A percentile compares a stretch with the other conserved stretches of the same genome.
Evolutionary conservation across 1,140 invertebrate genomes (phyloP).

Genomic region (Apis cerana): DNA sequence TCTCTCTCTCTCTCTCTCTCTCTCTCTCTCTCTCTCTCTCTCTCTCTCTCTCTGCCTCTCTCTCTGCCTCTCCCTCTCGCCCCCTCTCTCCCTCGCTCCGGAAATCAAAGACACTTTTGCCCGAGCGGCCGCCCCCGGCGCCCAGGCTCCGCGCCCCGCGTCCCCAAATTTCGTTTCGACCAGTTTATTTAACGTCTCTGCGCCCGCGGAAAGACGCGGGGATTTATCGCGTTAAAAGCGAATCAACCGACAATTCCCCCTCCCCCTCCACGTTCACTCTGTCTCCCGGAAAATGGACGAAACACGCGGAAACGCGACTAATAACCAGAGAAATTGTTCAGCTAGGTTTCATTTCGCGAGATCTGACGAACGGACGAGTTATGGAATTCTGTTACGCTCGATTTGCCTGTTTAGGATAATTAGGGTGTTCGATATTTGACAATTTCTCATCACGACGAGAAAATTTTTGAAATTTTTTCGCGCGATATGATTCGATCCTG

Average conservation of each 20-base stretch:
- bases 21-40: no score
- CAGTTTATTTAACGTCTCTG: constrained; percentile 45
- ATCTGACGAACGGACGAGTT: not conserved
- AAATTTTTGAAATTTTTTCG: not conserved
- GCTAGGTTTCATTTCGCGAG: not conserved
- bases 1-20: not conserved
- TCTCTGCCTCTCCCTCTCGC: constrained; percentile 19
- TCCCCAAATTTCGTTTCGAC: constrained; percentile 54
- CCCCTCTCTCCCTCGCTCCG: constrained; percentile 60
- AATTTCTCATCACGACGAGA: not conserved
- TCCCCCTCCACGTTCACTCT: accelerated
- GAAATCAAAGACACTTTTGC: constrained; percentile 77
- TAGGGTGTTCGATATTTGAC: no score
- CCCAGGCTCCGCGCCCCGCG: not conserved
- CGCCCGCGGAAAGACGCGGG: not conserved
- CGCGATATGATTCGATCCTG: no score
- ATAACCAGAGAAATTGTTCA: not conserved
- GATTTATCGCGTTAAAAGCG: constrained; percentile 10
- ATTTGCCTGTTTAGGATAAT: no score
- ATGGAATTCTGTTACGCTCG: not conserved
- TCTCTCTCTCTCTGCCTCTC: constrained; percentile 13
- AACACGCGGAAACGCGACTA: not conserved
- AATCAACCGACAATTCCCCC: not conserved
- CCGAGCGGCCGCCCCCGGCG: constrained; percentile 47
- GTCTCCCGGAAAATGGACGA: no score